Evolutionary conservation across 1,140 invertebrate species (phyloP).

Genomic region (Nephila pilipes): DNA sequence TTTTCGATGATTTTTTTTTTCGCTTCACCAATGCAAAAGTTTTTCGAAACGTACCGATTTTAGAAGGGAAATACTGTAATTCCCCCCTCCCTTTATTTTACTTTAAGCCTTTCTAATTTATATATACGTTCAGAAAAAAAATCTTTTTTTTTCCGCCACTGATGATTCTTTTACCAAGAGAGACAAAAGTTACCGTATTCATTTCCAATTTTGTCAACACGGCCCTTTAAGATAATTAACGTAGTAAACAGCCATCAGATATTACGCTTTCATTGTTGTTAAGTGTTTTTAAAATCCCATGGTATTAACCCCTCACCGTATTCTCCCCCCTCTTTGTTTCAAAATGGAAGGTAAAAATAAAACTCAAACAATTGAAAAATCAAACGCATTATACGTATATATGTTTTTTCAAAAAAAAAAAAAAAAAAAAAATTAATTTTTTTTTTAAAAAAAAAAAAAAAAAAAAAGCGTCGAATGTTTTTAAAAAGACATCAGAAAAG

Average conservation of each 20-base stretch:
- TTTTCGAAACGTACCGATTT: conserved; percentile 4
- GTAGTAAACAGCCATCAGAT: conserved; percentile 57
- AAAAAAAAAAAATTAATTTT: too few species aligned
- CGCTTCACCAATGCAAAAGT: not conserved
- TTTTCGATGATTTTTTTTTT: not conserved
- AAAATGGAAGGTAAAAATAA: conserved; percentile 16
- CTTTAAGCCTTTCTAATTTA: conserved; percentile 9
- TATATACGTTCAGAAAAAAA: not conserved
- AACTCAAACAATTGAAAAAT: conserved; percentile 35
- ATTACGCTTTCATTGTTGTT: conserved; percentile 58
- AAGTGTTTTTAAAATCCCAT: conserved; percentile 72
- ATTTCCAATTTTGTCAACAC: conserved; percentile 65
- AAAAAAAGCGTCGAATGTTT: not conserved
- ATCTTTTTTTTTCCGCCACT: not conserved
- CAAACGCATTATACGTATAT: not conserved
- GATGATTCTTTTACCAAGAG: not conserved
- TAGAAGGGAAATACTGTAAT: not conserved
- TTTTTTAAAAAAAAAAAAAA: not conserved
- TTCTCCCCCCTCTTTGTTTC: not conserved
- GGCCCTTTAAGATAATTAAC: conserved; percentile 56
- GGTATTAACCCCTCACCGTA: not conserved
- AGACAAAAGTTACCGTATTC: conserved; percentile 41
- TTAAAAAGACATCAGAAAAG: conserved; percentile 49
- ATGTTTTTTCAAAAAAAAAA: not conserved
- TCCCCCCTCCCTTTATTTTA: not conserved